These are phyloP conservation scores for Cirrhinus mrigala DNA, from an alignment of 2,797 vertebrate genomes.

Conservation along the genomic window DNA sequence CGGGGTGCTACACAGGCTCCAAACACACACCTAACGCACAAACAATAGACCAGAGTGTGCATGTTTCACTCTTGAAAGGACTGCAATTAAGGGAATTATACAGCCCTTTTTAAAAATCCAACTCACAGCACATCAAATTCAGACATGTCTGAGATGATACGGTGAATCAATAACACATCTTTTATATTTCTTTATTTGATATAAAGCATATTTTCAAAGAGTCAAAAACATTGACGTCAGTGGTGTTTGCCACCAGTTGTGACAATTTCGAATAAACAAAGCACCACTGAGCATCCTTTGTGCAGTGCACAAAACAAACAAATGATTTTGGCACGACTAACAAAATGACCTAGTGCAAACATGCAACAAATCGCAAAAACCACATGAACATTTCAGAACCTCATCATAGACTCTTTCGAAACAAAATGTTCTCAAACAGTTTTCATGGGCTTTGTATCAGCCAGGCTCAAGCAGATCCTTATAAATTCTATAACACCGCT, in stretches of 20 bases:
- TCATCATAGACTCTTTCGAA: not conserved
- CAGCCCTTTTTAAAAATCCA: not conserved
- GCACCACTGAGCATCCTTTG: not conserved
- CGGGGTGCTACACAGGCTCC: slow-evolving; percentile 16
- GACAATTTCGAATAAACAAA: not conserved
- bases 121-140: not conserved
- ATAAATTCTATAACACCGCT: slow-evolving; percentile 65
- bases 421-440: slow-evolving; percentile 31
- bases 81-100: slow-evolving; percentile 18
- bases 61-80: slow-evolving; percentile 13
- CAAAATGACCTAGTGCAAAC: not conserved
- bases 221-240: not conserved
- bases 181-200: not conserved
- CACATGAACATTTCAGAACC: not conserved
- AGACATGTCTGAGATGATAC: not conserved
- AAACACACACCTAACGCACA: slow-evolving; percentile 8
- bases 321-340: not conserved
- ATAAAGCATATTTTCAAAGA: slow-evolving; percentile 11
- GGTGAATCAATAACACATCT: not conserved
- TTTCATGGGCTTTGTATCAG: slow-evolving; percentile 66
- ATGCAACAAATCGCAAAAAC: not conserved
- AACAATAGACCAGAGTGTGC: slow-evolving; percentile 34
- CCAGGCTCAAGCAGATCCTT: slow-evolving; percentile 57
- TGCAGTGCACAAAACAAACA: not conserved
- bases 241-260: not conserved